Percentiles rank a stretch among this genome's conserved stretches.
phyloP scores from a whole-genome alignment of 2,888 invertebrate genomes.

The Diaphora mendica region DNA sequence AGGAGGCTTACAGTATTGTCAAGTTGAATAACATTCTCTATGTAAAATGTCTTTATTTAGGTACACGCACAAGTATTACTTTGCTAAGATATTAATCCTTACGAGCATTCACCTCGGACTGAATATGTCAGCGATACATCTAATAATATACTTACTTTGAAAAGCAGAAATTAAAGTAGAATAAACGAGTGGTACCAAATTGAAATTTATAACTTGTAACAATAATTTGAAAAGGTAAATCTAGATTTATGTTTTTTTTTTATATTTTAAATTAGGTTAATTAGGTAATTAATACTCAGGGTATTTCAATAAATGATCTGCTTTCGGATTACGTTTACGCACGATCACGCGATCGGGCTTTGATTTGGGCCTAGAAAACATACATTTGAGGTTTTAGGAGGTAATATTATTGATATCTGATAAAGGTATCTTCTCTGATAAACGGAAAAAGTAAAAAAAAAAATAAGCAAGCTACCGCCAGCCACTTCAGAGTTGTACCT shows the following conservation, averaged over 20 bases:
- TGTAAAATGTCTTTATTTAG: not conserved
- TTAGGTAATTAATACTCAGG: too few species aligned
- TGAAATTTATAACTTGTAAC: not conserved
- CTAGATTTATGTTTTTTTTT: too few species aligned
- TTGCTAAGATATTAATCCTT: not conserved
- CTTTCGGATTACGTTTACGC: not conserved
- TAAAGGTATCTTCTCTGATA: too few species aligned
- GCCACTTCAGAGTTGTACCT: too few species aligned
- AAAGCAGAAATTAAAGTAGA: not conserved
- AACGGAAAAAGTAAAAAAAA: too few species aligned
- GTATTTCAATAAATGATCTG: too few species aligned
- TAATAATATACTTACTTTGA: not conserved
- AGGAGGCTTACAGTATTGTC: not conserved
- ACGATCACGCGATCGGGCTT: not conserved
- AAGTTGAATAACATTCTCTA: not conserved
- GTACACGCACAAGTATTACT: not conserved
- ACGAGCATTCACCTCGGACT: not conserved
- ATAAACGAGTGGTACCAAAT: not conserved
- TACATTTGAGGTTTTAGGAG: not conserved
- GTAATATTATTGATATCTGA: not conserved
- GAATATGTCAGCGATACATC: not conserved
- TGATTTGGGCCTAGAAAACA: not conserved
- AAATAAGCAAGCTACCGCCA: too few species aligned
- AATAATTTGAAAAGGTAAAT: not conserved
- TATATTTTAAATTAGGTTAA: too few species aligned